These are phyloP conservation scores for Tauraco erythrolophus DNA, from an alignment of 2,113 vertebrate species.

Conservation along the genomic window DNA sequence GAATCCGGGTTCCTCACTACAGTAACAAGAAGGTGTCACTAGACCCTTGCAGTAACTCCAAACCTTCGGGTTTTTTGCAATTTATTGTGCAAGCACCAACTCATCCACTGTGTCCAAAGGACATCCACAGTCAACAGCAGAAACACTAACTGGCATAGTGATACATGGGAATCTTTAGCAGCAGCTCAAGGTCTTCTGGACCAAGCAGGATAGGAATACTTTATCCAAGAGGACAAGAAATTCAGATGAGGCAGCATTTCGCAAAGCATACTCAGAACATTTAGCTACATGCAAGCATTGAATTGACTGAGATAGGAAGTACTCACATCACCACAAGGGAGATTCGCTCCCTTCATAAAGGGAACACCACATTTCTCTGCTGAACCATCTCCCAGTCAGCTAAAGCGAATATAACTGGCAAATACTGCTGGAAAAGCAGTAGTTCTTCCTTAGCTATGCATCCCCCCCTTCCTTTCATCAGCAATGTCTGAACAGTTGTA, in stretches of 20 bases:
- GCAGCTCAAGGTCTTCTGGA: background rate
- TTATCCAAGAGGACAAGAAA: background rate
- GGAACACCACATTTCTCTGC: background rate
- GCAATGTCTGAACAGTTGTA: background rate
- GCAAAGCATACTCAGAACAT: background rate
- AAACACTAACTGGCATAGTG: background rate
- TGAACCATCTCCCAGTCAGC: background rate
- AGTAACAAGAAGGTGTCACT: background rate
- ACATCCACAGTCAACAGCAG: background rate
- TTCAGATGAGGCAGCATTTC: rapidly evolving
- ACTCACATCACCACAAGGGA: background rate
- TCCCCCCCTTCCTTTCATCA: background rate
- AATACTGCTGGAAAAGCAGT: background rate
- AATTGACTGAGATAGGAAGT: background rate
- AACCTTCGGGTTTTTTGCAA: background rate
- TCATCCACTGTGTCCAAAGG: background rate
- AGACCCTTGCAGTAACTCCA: background rate
- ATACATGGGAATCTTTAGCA: background rate
- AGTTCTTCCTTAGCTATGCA: background rate
- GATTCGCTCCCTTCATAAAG: background rate
- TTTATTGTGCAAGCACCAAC: background rate
- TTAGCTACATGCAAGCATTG: rapidly evolving
- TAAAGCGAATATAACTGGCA: background rate
- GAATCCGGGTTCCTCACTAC: background rate
- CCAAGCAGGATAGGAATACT: no score